Conservation (phyloP, 2,888 invertebrate species). For the Xestobium rufovillosum region DNA sequence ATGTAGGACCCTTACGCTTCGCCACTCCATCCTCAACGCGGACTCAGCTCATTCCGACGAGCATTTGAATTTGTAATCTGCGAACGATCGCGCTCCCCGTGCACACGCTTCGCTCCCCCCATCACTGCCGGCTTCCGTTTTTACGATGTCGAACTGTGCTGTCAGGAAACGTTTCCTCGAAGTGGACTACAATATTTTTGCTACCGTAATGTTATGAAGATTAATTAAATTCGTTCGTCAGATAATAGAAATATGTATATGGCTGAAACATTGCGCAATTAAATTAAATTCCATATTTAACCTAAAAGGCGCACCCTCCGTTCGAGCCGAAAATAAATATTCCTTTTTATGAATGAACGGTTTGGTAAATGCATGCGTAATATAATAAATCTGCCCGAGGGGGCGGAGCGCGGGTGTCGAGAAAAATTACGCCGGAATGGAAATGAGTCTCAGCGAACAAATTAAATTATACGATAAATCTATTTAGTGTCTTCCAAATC, state of each 20-base stretch:
- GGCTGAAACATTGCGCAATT: too few relatives aligned
- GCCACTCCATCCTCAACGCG: constrained; percentile 2
- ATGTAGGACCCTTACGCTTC: constrained; percentile 3
- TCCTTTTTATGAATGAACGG: constrained; percentile 2
- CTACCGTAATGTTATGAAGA: too few relatives aligned
- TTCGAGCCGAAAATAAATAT: too few relatives aligned
- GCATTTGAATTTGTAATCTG: constrained; percentile 2
- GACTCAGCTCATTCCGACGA: constrained; percentile 2
- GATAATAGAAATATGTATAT: too few relatives aligned
- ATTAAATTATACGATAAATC: constrained; percentile 30
- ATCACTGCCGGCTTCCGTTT: too few relatives aligned
- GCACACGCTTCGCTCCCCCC: too few relatives aligned
- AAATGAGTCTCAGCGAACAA: constrained; percentile 28
- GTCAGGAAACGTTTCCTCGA: too few relatives aligned
- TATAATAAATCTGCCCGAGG: constrained; percentile 17
- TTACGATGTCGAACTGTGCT: too few relatives aligned
- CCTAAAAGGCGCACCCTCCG: too few relatives aligned
- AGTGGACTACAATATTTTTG: too few relatives aligned
- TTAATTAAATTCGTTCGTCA: too few relatives aligned
- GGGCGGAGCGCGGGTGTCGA: constrained; percentile 19
- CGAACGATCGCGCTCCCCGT: constrained; percentile 1
- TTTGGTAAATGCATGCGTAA: constrained; percentile 9
- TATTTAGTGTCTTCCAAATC: constrained; percentile 22
- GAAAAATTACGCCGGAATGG: constrained; percentile 27
- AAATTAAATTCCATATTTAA: too few relatives aligned